These are phyloP conservation scores for Zoanthus sansibaricus DNA, from an alignment of 92 coral and sea anemone genomes.

Conservation along the genomic window DNA sequence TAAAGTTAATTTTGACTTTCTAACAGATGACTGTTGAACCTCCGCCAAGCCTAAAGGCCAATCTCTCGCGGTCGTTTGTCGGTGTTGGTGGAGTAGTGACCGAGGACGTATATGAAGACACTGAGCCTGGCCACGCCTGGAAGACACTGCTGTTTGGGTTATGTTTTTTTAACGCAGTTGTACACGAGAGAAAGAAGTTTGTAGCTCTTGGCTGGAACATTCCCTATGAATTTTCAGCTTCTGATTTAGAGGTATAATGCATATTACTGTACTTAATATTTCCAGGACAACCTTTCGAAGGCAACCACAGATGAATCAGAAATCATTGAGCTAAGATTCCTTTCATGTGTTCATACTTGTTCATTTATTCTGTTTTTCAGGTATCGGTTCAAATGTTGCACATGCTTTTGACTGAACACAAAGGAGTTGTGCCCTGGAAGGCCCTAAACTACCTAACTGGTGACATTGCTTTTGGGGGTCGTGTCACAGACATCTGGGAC, in stretches of 20 bases:
- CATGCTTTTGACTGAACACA: slow-evolving; percentile 91
- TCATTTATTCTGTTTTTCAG: slow-evolving; percentile 44
- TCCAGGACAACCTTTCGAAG: neutral
- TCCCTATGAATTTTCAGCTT: slow-evolving; percentile 91
- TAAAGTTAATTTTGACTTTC: neutral
- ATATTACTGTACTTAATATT: neutral
- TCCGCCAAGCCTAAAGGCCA: slow-evolving; percentile 95
- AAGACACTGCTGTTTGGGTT: slow-evolving; percentile 92
- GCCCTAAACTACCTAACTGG: slow-evolving; percentile 90
- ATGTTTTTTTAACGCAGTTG: slow-evolving; percentile 95
- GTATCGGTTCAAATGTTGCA: slow-evolving; percentile 94
- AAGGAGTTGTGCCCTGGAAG: slow-evolving; percentile 89
- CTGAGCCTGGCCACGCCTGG: slow-evolving; percentile 95
- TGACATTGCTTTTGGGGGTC: slow-evolving; percentile 96
- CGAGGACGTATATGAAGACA: slow-evolving; percentile 85
- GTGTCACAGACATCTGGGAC: slow-evolving; percentile 98
- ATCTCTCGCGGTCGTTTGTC: slow-evolving; percentile 91
- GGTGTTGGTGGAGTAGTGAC: slow-evolving; percentile 95
- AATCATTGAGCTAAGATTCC: no score
- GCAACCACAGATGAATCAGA: neutral
- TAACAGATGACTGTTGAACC: slow-evolving; percentile 96
- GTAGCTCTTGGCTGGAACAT: slow-evolving; percentile 98
- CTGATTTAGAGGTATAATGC: slow-evolving; percentile 89
- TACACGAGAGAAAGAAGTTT: slow-evolving; percentile 93
- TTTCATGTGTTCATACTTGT: neutral